Conservation (phyloP, 2,888 invertebrate species). For the Eupithecia tripunctaria region DNA sequence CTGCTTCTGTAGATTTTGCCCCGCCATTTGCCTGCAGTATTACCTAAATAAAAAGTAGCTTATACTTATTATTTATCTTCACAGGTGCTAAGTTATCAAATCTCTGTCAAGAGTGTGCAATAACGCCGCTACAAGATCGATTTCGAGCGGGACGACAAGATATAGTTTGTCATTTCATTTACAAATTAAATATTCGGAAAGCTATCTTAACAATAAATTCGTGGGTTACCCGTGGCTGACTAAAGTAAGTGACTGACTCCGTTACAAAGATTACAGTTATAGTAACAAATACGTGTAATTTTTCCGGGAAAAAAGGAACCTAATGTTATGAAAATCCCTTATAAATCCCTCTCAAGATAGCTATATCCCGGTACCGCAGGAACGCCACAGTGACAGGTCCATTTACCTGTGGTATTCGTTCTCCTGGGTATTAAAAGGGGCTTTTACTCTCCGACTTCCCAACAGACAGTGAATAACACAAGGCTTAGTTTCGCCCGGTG, state of each 20-base stretch:
- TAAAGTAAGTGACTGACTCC: too few species aligned
- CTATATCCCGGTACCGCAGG: conserved; percentile 23
- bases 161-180: neutral
- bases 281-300: neutral
- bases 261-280: neutral
- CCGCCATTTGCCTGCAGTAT: neutral
- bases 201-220: neutral
- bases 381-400: conserved; percentile 50
- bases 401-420: conserved; percentile 62
- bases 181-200: neutral
- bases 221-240: neutral
- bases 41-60: neutral
- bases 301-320: conserved; percentile 11
- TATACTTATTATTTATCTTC: neutral
- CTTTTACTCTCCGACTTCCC: conserved; percentile 33
- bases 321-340: conserved; percentile 37
- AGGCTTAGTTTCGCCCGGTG: neutral
- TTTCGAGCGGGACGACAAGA: too few species aligned
- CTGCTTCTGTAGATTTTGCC: conserved; percentile 10
- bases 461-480: conserved; percentile 5
- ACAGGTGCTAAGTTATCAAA: neutral
- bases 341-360: conserved; percentile 29
- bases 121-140: too few species aligned
- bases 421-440: conserved; percentile 48
- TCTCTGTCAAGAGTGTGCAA: too few species aligned